phyloP scores from a whole-genome alignment of 2,113 vertebrate genomes.

The Morone saxatilis region DNA sequence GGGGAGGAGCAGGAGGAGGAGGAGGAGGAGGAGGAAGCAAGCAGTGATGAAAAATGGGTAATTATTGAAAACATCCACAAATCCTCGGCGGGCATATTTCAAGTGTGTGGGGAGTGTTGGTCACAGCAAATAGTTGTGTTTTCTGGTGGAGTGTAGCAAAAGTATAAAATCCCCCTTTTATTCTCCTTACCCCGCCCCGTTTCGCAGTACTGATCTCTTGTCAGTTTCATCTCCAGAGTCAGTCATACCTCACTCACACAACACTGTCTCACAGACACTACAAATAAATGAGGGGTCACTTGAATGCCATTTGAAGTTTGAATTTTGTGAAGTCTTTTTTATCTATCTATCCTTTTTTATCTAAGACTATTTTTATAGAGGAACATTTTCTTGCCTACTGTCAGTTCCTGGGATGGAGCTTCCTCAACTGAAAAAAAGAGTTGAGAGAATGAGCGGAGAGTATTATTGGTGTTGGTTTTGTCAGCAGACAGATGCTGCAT shows the following conservation, averaged over 20 bases:
- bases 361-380: too few species aligned
- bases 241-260: neutral
- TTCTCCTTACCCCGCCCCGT: neutral
- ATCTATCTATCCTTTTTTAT: neutral
- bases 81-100: conserved; percentile 28
- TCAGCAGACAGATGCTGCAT: conserved; percentile 23
- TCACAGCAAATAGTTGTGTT: conserved; percentile 27
- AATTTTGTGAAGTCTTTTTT: neutral
- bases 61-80: conserved; percentile 54
- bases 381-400: neutral
- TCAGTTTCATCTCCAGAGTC: neutral
- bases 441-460: neutral
- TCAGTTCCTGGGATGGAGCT: neutral
- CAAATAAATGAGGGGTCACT: neutral
- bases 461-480: conserved; percentile 4
- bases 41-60: conserved; percentile 49
- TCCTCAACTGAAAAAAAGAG: neutral
- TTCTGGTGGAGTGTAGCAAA: neutral
- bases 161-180: neutral
- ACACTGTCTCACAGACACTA: neutral
- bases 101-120: neutral
- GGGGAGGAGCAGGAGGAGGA: neutral
- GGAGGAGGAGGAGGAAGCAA: neutral
- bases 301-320: neutral
- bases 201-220: neutral